Conservation (phyloP, 2,888 invertebrate species). For the Lissonota sp. region DNA sequence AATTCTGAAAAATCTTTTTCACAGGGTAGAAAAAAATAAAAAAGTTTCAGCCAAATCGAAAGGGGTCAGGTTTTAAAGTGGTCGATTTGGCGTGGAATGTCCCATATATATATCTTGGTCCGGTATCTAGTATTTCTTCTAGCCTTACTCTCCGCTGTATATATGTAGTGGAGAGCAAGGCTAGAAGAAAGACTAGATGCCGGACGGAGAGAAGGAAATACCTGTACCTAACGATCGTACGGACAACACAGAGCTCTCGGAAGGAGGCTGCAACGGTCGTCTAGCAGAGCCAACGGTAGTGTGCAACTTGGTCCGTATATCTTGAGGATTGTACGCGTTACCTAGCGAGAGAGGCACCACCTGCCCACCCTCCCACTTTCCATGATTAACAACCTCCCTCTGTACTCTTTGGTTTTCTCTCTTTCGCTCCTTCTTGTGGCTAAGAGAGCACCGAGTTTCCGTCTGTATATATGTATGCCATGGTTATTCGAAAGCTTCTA, state of each 20-base stretch:
- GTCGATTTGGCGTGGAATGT: too few relatives aligned
- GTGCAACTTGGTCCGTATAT: constrained; percentile 63
- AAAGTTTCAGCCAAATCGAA: too few relatives aligned
- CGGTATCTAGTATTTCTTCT: too few relatives aligned
- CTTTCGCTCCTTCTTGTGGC: neutral
- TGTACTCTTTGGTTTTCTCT: constrained; percentile 33
- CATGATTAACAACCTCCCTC: constrained; percentile 62
- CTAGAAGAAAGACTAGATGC: constrained; percentile 25
- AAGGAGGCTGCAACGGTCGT: constrained; percentile 36
- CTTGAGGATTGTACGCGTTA: constrained; percentile 60
- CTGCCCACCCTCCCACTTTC: constrained; percentile 61
- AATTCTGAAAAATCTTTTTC: too few relatives aligned
- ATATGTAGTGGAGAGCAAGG: neutral
- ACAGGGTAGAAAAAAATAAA: too few relatives aligned
- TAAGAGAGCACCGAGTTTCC: constrained; percentile 39
- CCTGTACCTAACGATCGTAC: constrained; percentile 58
- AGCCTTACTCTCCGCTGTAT: too few relatives aligned
- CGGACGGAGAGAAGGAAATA: constrained; percentile 48
- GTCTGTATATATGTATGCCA: constrained; percentile 45
- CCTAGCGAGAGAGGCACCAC: constrained; percentile 48
- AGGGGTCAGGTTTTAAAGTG: too few relatives aligned
- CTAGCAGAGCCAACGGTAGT: constrained; percentile 51
- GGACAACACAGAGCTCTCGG: constrained; percentile 46
- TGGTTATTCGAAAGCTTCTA: constrained; percentile 49
- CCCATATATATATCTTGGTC: too few relatives aligned